Percentiles rank a stretch among this genome's conserved stretches.
These are phyloP conservation scores for Chromoteleia sp. DNA, from an alignment of 2,888 invertebrate species.

Conservation along the genomic window DNA sequence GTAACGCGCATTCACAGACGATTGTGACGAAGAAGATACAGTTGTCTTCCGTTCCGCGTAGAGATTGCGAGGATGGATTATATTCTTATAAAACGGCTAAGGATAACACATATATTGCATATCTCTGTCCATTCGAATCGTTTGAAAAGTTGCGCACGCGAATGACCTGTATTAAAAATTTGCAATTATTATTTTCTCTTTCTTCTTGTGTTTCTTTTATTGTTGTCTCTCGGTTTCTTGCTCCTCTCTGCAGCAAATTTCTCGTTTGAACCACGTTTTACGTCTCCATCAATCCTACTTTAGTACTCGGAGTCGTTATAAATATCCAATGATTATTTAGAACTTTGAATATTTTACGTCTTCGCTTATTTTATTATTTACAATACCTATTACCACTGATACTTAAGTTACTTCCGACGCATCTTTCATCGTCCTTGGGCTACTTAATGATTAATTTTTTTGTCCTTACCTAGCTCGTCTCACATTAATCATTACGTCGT, in stretches of 20 bases:
- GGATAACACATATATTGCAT: slow-evolving; percentile 81
- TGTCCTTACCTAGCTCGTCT: slow-evolving; percentile 74
- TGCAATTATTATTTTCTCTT: slow-evolving; percentile 48
- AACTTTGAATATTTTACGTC: slow-evolving; percentile 80
- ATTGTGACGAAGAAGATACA: slow-evolving; percentile 66
- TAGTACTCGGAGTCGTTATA: slow-evolving; percentile 78
- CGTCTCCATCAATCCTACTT: slow-evolving; percentile 75
- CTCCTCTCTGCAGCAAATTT: slow-evolving; percentile 12
- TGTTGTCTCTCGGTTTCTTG: slow-evolving; percentile 21
- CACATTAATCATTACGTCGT: slow-evolving; percentile 78
- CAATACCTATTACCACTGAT: slow-evolving; percentile 80
- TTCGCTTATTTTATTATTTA: slow-evolving; percentile 82
- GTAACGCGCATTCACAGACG: slow-evolving; percentile 64
- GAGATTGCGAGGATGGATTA: slow-evolving; percentile 76
- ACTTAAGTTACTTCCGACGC: slow-evolving; percentile 78
- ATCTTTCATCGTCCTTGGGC: slow-evolving; percentile 77
- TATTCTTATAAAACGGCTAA: slow-evolving; percentile 81
- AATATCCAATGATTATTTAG: slow-evolving; percentile 83
- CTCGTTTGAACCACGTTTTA: slow-evolving; percentile 7
- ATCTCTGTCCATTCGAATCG: slow-evolving; percentile 67
- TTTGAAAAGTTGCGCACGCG: slow-evolving; percentile 53
- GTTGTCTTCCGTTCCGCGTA: slow-evolving; percentile 72
- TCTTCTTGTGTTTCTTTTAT: too few relatives aligned
- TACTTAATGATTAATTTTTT: slow-evolving; percentile 78
- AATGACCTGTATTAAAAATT: slow-evolving; percentile 56